Conservation (phyloP, 2,888 invertebrate genomes). For the Dexiosoma caninum region DNA sequence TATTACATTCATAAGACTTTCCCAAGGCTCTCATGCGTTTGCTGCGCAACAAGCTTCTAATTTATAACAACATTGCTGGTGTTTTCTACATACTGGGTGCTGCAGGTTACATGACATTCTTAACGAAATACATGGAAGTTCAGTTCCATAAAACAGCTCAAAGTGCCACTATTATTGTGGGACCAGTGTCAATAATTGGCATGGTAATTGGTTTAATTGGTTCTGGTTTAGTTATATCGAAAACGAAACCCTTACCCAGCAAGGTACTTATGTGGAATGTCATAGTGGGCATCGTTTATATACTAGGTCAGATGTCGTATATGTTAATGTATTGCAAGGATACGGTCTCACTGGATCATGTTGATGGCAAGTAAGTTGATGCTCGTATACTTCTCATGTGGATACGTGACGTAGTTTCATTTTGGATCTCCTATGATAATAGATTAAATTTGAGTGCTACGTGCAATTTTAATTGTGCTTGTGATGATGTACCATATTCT, state of each 20-base stretch:
- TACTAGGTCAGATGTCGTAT: slow-evolving; percentile 79
- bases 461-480: slow-evolving; percentile 82
- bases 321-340: slow-evolving; percentile 80
- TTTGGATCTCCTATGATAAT: slow-evolving; percentile 44
- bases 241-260: slow-evolving; percentile 80
- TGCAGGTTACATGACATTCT: slow-evolving; percentile 84
- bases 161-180: slow-evolving; percentile 83
- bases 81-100: slow-evolving; percentile 83
- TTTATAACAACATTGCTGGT: slow-evolving; percentile 82
- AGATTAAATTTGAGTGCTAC: slow-evolving; percentile 79
- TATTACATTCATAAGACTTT: slow-evolving; percentile 77
- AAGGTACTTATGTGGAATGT: slow-evolving; percentile 82
- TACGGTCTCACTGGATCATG: slow-evolving; percentile 68
- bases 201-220: slow-evolving; percentile 81
- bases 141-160: slow-evolving; percentile 84
- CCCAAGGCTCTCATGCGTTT: slow-evolving; percentile 81
- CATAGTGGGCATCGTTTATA: slow-evolving; percentile 80
- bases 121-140: slow-evolving; percentile 87
- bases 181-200: slow-evolving; percentile 80
- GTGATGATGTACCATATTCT: slow-evolving; percentile 81
- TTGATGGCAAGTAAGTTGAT: slow-evolving; percentile 67
- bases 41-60: slow-evolving; percentile 82
- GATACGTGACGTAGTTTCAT: neutral
- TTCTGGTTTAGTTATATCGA: slow-evolving; percentile 82
- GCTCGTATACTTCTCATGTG: neutral